Percentiles rank a stretch among this genome's conserved stretches.
These are phyloP conservation scores for Cephalopholis sonnerati DNA, from an alignment of 2,113 vertebrate species.

Conservation along the genomic window DNA sequence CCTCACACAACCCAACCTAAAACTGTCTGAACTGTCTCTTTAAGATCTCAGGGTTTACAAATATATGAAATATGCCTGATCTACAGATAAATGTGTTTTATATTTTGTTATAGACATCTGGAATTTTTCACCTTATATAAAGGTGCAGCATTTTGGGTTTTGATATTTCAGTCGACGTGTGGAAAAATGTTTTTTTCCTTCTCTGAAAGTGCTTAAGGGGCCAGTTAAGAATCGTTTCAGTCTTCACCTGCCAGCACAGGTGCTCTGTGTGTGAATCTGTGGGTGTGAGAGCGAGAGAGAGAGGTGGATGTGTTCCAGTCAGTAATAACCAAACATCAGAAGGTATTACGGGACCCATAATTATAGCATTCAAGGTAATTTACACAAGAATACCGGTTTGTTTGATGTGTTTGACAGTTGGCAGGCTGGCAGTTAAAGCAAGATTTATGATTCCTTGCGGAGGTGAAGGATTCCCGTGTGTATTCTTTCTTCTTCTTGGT, in stretches of 20 bases:
- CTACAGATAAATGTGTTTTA: not conserved
- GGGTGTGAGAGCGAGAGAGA: constrained; percentile 7
- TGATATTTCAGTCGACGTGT: not conserved
- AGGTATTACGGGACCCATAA: constrained; percentile 32
- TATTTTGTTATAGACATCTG: not conserved
- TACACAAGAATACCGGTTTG: constrained; percentile 32
- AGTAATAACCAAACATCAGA: constrained; percentile 19
- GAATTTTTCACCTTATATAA: not conserved
- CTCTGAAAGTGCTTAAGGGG: not conserved
- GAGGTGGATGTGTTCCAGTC: not conserved
- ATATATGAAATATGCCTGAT: not conserved
- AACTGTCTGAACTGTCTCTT: no score
- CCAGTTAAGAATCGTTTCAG: not conserved
- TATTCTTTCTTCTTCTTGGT: not conserved
- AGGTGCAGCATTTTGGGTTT: not conserved
- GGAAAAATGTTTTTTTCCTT: not conserved
- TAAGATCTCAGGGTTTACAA: not conserved
- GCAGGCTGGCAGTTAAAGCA: constrained; percentile 26
- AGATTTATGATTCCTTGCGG: constrained; percentile 53
- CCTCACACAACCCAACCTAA: no score
- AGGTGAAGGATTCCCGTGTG: constrained; percentile 6
- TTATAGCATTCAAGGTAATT: constrained; percentile 45
- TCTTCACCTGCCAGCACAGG: not conserved
- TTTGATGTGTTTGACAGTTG: constrained; percentile 64
- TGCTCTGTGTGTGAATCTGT: constrained; percentile 31